Percentiles rank a stretch among this genome's conserved stretches.
phyloP scores from a whole-genome alignment of 53 echinoderm and acorn worm species.

The Arbacia lixula region DNA sequence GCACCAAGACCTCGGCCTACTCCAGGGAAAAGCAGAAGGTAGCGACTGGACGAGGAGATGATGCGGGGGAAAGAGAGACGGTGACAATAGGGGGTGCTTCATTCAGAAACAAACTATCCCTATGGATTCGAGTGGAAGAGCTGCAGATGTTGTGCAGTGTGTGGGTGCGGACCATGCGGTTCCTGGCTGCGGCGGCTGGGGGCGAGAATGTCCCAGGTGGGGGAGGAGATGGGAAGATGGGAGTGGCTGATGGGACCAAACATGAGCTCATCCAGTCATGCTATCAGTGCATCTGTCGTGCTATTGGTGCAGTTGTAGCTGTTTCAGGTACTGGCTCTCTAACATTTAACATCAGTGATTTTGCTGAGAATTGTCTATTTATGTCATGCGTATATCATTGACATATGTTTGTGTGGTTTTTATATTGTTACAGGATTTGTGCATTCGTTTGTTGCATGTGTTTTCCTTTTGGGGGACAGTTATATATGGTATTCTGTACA shows the following conservation, averaged over 20 bases:
- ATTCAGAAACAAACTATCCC: not conserved
- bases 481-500: no score
- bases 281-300: conserved; percentile 37
- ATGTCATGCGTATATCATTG: no score
- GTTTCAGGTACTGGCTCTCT: no score
- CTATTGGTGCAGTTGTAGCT: conserved; percentile 71
- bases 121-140: conserved; percentile 36
- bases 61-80: not conserved
- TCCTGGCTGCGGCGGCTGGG: not conserved
- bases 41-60: not conserved
- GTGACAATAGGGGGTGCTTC: not conserved
- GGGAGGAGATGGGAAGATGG: conserved; percentile 31
- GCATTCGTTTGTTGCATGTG: no score
- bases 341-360: no score
- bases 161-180: conserved; percentile 30
- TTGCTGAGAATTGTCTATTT: no score
- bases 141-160: conserved; percentile 27
- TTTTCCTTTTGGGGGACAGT: no score
- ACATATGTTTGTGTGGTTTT: no score
- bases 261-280: conserved; percentile 54
- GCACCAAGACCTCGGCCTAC: not conserved
- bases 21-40: not conserved
- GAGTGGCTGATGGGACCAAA: conserved; percentile 34
- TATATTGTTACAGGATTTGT: no score
- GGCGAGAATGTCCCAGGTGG: conserved; percentile 8